A percentile compares a stretch with the other conserved stretches of the same genome.
Evolutionary conservation across 2,888 invertebrate genomes (phyloP).

Genomic region (Bugula neritina): DNA sequence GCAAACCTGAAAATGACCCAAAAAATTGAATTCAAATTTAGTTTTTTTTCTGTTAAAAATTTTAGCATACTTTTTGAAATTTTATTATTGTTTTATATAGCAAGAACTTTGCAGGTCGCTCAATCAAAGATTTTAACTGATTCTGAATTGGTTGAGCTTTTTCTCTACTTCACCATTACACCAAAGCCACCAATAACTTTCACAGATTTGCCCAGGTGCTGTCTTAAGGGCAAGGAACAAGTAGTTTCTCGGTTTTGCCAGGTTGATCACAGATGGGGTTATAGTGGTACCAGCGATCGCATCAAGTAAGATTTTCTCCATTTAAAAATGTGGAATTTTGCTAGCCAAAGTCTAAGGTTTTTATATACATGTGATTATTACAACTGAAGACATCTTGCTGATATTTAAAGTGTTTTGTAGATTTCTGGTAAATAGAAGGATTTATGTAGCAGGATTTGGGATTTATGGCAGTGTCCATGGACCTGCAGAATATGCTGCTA

Average conservation of each 20-base stretch:
- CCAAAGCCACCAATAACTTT: slow-evolving; percentile 71
- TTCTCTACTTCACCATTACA: slow-evolving; percentile 60
- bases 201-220: slow-evolving; percentile 62
- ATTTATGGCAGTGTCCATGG: slow-evolving; percentile 76
- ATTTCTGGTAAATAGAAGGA: slow-evolving; percentile 72
- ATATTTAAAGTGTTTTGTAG: slow-evolving; percentile 52
- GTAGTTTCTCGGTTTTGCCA: slow-evolving; percentile 69
- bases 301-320: slow-evolving; percentile 63
- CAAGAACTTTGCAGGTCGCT: slow-evolving; percentile 43
- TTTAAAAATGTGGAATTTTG: too few relatives aligned
- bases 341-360: not conserved
- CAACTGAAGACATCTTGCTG: too few relatives aligned
- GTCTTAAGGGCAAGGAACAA: slow-evolving; percentile 72
- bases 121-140: slow-evolving; percentile 68
- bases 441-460: slow-evolving; percentile 78
- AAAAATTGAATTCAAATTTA: too few relatives aligned
- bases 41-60: too few relatives aligned
- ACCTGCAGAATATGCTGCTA: slow-evolving; percentile 68
- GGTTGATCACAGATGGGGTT: slow-evolving; percentile 76
- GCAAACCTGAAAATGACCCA: too few relatives aligned
- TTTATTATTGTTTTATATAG: too few relatives aligned
- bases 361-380: not conserved
- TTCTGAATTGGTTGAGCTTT: slow-evolving; percentile 65
- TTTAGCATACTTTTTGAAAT: too few relatives aligned
- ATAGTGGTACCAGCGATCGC: slow-evolving; percentile 74